Percentiles rank a stretch among this genome's conserved stretches.
phyloP scores from a whole-genome alignment of 2,797 vertebrate genomes.

The Rhynchotus rufescens region DNA sequence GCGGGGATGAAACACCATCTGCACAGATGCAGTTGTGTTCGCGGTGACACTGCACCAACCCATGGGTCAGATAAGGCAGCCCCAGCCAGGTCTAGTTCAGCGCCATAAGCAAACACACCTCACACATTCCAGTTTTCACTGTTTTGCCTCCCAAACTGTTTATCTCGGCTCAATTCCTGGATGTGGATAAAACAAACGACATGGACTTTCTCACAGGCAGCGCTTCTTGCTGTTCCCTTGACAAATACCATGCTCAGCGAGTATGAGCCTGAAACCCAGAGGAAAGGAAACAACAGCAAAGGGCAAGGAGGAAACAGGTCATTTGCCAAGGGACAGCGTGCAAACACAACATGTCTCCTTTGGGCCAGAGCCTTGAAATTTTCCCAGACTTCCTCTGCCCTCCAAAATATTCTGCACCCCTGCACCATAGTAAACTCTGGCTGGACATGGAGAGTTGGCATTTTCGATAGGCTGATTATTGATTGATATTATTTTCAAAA shows the following conservation, averaged over 20 bases:
- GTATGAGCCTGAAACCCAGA: constrained; percentile 49
- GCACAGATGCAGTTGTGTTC: not conserved
- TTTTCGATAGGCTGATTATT: not conserved
- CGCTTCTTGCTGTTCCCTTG: constrained; percentile 60
- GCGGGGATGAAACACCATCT: not conserved
- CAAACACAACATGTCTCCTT: constrained; percentile 62
- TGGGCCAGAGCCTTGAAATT: constrained; percentile 31
- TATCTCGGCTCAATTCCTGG: constrained; percentile 66
- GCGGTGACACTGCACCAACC: not conserved
- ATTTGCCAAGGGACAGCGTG: constrained; percentile 58
- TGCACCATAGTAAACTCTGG: not conserved
- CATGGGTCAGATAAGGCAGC: not conserved
- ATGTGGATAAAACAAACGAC: constrained; percentile 71
- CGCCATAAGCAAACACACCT: constrained; percentile 54
- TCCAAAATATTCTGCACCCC: not conserved
- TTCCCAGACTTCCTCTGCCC: constrained; percentile 39
- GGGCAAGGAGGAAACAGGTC: constrained; percentile 60
- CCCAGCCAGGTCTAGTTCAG: constrained; percentile 14
- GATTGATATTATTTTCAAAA: not conserved
- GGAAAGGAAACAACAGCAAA: constrained; percentile 64
- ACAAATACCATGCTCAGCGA: constrained; percentile 57
- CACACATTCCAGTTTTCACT: constrained; percentile 54
- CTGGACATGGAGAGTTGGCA: not conserved
- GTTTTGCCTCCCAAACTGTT: constrained; percentile 59
- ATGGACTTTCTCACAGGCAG: constrained; percentile 53